These are phyloP conservation scores for Prionailurus viverrinus DNA, from an alignment of 2,113 vertebrate species.

Conservation along the genomic window DNA sequence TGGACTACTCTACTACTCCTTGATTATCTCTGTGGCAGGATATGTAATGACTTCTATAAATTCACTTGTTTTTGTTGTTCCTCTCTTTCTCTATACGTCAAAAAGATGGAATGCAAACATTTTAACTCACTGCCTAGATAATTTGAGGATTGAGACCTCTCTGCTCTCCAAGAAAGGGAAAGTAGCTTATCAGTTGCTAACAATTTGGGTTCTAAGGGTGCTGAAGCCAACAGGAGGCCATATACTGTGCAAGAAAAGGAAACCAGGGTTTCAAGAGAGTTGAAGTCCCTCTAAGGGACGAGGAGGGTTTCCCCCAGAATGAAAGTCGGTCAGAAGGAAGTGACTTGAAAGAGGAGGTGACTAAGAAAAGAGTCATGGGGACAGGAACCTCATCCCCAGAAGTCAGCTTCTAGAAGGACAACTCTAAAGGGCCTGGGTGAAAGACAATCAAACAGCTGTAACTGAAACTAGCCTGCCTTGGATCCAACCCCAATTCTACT, in stretches of 20 bases:
- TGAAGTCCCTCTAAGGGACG: not conserved
- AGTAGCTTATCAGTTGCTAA: not conserved
- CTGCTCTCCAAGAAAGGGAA: not conserved
- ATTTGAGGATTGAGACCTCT: not conserved
- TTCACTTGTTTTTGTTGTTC: not conserved
- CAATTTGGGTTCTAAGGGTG: not conserved
- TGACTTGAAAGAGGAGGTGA: not conserved
- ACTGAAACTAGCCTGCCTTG: not conserved
- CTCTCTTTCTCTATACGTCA: not conserved
- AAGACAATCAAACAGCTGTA: not conserved
- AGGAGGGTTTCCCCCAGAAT: not conserved
- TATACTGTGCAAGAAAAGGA: not conserved
- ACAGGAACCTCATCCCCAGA: not conserved
- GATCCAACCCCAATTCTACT: not conserved
- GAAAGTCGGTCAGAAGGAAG: not conserved
- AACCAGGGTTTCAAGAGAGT: not conserved
- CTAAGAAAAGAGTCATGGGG: not conserved
- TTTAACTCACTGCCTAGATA: constrained; percentile 4
- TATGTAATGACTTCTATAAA: not conserved
- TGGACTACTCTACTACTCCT: not conserved
- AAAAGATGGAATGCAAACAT: not conserved
- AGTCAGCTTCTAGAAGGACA: not conserved
- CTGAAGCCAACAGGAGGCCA: not conserved
- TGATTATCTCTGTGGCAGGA: not conserved
- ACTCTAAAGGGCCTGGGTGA: not conserved